A percentile compares a stretch with the other conserved stretches of the same genome.
Evolutionary conservation across 2,888 invertebrate genomes (phyloP).

Genomic region (Ormyrus nitidulus): DNA sequence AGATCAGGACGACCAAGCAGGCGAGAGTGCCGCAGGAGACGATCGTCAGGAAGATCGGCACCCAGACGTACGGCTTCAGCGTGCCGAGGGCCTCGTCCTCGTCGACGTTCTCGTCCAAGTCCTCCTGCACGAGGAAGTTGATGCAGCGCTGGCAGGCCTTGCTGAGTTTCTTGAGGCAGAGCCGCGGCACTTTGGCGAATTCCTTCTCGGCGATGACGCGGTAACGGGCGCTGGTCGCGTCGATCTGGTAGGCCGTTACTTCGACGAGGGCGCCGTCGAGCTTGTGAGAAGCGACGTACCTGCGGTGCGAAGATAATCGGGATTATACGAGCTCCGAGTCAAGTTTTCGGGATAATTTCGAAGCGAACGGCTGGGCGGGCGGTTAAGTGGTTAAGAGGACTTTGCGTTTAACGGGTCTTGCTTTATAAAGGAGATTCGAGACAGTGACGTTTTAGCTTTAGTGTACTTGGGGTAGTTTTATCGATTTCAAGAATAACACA

Average conservation of each 20-base stretch:
- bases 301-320: neutral
- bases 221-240: conserved; percentile 56
- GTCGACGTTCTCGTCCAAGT: neutral
- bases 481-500: no score
- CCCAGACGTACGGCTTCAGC: conserved; percentile 76
- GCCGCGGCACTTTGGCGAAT: conserved; percentile 60
- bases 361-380: no score
- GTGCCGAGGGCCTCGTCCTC: conserved; percentile 46
- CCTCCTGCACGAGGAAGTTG: conserved; percentile 63
- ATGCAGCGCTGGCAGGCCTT: conserved; percentile 66
- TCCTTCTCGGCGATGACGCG: conserved; percentile 61
- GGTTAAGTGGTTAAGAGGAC: no score
- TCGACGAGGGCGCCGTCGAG: conserved; percentile 60
- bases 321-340: no score
- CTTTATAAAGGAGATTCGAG: no score
- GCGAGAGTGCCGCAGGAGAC: conserved; percentile 82
- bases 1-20: conserved; percentile 81
- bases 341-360: no score
- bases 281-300: conserved; percentile 52
- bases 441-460: no score
- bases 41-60: conserved; percentile 81
- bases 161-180: conserved; percentile 63
- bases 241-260: conserved; percentile 63
- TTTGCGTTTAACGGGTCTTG: no score
- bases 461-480: no score